These are phyloP conservation scores for cattle (Bos taurus) DNA, from an alignment of 2,113 vertebrate species.

Conservation along the genomic window ARS-UCD2.0 NC_037357.1:79901001-79901500, in stretches of 20 bases:
- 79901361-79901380: conserved; percentile 4
- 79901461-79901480: conserved; percentile 43
- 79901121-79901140: not conserved
- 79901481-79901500: not conserved
- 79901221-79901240: not conserved
- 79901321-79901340: conserved; percentile 39
- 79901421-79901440: not conserved
- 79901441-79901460: conserved; percentile 38
- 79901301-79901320: conserved; percentile 24
- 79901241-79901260: not conserved
- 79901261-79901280: conserved; percentile 27
- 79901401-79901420: conserved; percentile 5
- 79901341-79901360: conserved; percentile 23
- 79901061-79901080: not conserved
- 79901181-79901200: not conserved
- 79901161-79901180: conserved; percentile 9
- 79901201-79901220: conserved; percentile 19
- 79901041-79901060: conserved; percentile 11
- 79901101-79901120: not conserved
- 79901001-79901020: not conserved
- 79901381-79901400: conserved; percentile 40
- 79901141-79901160: not conserved
- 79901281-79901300: not conserved
- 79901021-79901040: not conserved
- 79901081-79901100: conserved; percentile 21